Evolutionary conservation across 2,888 invertebrate genomes (phyloP).

Genomic region (Meganola albula): DNA sequence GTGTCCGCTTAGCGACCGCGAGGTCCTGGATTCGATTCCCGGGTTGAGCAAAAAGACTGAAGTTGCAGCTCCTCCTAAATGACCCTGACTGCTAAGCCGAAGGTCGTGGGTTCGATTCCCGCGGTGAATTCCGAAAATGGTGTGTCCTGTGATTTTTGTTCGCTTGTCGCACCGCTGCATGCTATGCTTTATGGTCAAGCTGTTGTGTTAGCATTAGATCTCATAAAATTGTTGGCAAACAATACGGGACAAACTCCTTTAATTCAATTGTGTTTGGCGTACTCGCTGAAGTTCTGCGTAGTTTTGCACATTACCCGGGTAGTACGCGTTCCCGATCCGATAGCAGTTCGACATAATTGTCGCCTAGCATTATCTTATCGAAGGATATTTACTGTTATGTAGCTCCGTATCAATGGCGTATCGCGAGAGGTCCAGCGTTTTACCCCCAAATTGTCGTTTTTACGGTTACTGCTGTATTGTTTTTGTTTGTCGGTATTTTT

Average conservation of each 20-base stretch:
- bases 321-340: slow-evolving; percentile 34
- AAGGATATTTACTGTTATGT: slow-evolving; percentile 38
- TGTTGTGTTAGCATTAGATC: too few relatives aligned
- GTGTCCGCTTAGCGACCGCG: too few relatives aligned
- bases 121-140: too few relatives aligned
- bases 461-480: slow-evolving; percentile 30
- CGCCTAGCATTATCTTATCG: slow-evolving; percentile 45
- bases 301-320: slow-evolving; percentile 27
- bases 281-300: slow-evolving; percentile 15
- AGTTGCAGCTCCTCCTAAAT: too few relatives aligned
- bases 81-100: too few relatives aligned
- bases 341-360: slow-evolving; percentile 44
- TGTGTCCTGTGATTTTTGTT: too few relatives aligned
- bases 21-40: too few relatives aligned
- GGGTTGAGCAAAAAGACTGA: too few relatives aligned
- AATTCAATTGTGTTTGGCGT: slow-evolving; percentile 26
- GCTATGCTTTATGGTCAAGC: too few relatives aligned
- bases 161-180: too few relatives aligned
- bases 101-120: too few relatives aligned
- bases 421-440: slow-evolving; percentile 32
- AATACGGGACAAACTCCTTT: slow-evolving; percentile 21
- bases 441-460: slow-evolving; percentile 34
- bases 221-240: slow-evolving; percentile 7
- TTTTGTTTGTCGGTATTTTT: slow-evolving; percentile 17
- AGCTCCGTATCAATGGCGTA: too few relatives aligned